phyloP scores from a whole-genome alignment of 2,113 vertebrate species.

The Laticauda colubrina region DNA sequence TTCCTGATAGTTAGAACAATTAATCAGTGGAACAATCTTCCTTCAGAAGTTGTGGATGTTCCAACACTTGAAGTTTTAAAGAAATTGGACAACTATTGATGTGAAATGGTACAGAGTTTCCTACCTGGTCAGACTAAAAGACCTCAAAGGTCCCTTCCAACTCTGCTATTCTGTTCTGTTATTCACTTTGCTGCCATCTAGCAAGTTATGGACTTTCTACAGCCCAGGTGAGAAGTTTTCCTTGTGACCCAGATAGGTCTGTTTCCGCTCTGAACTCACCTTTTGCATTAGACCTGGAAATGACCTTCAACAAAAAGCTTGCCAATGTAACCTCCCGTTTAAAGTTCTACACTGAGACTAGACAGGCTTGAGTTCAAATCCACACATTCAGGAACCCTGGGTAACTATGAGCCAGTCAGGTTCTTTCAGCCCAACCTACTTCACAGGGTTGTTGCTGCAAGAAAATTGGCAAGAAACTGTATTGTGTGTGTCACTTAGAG shows the following conservation, averaged over 20 bases:
- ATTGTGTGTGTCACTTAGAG: background rate
- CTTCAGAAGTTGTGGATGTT: background rate
- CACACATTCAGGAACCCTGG: background rate
- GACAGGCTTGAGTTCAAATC: background rate
- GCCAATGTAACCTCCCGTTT: background rate
- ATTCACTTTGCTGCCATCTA: no score
- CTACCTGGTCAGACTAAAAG: background rate
- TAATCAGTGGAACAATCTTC: background rate
- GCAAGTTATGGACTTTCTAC: background rate
- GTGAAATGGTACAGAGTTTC: background rate
- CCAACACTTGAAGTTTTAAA: background rate
- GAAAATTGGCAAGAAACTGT: background rate
- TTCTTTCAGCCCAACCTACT: background rate
- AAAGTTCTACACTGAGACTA: background rate
- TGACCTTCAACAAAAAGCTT: background rate
- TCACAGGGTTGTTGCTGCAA: background rate
- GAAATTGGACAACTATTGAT: background rate
- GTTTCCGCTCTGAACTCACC: background rate
- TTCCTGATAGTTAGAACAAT: background rate
- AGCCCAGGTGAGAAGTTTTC: background rate
- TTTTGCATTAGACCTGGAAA: background rate
- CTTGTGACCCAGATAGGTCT: background rate
- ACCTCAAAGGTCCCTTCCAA: background rate
- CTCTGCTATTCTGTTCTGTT: background rate
- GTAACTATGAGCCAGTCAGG: background rate